These are phyloP conservation scores for Kryptolebias ocellatus DNA, from an alignment of 2,797 vertebrate genomes.

Conservation along the genomic window DNA sequence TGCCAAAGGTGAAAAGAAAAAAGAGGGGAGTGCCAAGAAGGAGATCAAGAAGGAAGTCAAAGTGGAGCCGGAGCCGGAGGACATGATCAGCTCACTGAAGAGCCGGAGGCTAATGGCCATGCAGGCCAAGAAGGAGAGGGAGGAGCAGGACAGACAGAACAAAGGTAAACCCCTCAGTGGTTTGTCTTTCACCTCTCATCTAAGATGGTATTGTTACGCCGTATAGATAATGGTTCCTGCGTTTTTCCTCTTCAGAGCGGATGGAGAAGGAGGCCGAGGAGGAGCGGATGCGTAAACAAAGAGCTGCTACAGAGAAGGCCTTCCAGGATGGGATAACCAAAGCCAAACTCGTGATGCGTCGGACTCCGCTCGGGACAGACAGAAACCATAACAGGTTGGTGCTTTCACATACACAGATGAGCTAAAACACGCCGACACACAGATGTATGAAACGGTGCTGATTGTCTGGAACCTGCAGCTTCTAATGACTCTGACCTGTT, in stretches of 20 bases:
- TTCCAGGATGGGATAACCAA: conserved; percentile 95
- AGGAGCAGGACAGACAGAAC: conserved; percentile 91
- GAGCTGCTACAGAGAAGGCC: conserved; percentile 88
- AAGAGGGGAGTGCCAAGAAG: conserved; percentile 76
- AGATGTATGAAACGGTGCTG: no score
- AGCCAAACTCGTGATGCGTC: conserved; percentile 90
- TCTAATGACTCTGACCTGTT: no score
- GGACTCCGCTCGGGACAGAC: conserved; percentile 92
- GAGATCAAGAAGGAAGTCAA: conserved; percentile 83
- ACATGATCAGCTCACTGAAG: conserved; percentile 96
- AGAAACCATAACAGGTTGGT: conserved; percentile 94
- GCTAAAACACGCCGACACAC: no score
- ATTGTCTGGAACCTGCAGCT: no score
- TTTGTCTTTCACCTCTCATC: neutral
- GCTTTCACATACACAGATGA: neutral
- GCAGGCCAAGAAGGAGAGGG: conserved; percentile 95
- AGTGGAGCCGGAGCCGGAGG: conserved; percentile 80
- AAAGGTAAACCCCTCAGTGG: conserved; percentile 84
- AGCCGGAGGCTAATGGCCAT: conserved; percentile 91
- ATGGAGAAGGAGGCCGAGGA: conserved; percentile 95
- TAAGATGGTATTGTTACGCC: no score
- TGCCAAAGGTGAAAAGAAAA: conserved; percentile 70
- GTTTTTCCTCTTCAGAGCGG: conserved; percentile 79
- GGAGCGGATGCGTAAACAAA: conserved; percentile 89
- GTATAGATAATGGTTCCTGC: neutral